These are phyloP conservation scores for Neuroterus valhalla DNA, from an alignment of 1,140 invertebrate species.

Conservation along the genomic window DNA sequence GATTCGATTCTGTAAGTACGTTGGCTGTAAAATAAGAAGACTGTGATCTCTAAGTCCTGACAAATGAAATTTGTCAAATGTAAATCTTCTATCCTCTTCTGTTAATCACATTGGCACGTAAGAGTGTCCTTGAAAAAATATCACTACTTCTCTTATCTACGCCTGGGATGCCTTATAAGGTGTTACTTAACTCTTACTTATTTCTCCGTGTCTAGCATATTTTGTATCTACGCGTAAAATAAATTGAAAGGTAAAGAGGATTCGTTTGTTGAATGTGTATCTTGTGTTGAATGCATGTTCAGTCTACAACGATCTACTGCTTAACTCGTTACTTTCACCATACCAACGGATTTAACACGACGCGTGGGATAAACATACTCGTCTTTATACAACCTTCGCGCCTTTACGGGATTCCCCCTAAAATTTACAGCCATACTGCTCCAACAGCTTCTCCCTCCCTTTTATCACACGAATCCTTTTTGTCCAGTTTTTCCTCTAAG, in stretches of 20 bases:
- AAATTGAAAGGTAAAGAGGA: conserved; percentile 20
- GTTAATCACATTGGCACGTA: no score
- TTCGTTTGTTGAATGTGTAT: conserved; percentile 4
- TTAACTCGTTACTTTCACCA: conserved; percentile 47
- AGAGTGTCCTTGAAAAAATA: neutral
- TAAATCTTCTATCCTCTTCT: no score
- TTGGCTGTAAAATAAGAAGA: no score
- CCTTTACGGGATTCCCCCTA: conserved; percentile 44
- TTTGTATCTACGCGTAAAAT: neutral
- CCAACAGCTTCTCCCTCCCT: neutral
- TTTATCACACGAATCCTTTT: conserved; percentile 7
- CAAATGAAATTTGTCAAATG: no score
- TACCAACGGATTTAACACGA: conserved; percentile 50
- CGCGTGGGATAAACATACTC: conserved; percentile 54
- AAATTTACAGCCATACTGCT: conserved; percentile 40
- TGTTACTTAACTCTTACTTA: neutral
- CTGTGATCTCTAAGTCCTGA: no score
- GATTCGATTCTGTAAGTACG: no score
- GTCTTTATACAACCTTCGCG: conserved; percentile 43
- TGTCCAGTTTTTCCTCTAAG: neutral
- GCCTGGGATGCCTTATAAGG: no score
- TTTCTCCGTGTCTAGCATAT: neutral
- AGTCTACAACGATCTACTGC: conserved; percentile 9
- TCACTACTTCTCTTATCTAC: neutral
- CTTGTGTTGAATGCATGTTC: conserved; percentile 9